Evolutionary conservation across 2,113 vertebrate species (phyloP), one percentile per base, ranked within the genome.

Genomic region (Percina caprodes): DNA sequence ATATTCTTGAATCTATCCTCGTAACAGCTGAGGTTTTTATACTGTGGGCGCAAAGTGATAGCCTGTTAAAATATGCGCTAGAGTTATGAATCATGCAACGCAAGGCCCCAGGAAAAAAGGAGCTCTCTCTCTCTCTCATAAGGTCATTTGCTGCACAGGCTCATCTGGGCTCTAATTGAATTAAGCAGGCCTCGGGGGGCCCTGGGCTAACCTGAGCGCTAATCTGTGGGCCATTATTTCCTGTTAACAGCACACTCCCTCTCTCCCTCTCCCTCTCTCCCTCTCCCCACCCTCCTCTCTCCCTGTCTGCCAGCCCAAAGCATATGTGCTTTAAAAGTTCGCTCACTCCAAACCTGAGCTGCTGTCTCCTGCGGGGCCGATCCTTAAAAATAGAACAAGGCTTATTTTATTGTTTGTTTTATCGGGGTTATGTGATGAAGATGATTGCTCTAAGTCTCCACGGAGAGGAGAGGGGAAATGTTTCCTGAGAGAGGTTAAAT

Each of bases 111-210:
- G 89, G 92, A 91, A 92, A 90, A 92, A 83, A 69, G 69, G 74
- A 89, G 79, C 81, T 82, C 92, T 88, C 83, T 86, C 92, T 88
- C 83, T 86, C 87, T 89, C 86, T 92, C 86, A 75, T 94, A 93
- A 93, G 94, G 93, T 95, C 94, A 94, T 94, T 95, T 94, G 90
- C 90, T 89, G 91, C 89, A 89, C 83, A 79, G 92, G 86, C 93
- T 94, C 93, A 95, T 95, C 94, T 95, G 93, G 93, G 91, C 93
- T 93, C 93, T 95, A 95, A 95, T 95, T 95, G 93, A 95, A 95
- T 95, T 95, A 95, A 95, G 91, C 82, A 89, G 91, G 87, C 92
- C 94, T 93, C 94, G 18, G 88, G 94, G 92, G 94, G 92, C 84
- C 90, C 79, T 59, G 19, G 90, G 93, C 93, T 94, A 95, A 94